phyloP scores from a whole-genome alignment of 1,140 invertebrate species.

The Bathynomus jamesi region DNA sequence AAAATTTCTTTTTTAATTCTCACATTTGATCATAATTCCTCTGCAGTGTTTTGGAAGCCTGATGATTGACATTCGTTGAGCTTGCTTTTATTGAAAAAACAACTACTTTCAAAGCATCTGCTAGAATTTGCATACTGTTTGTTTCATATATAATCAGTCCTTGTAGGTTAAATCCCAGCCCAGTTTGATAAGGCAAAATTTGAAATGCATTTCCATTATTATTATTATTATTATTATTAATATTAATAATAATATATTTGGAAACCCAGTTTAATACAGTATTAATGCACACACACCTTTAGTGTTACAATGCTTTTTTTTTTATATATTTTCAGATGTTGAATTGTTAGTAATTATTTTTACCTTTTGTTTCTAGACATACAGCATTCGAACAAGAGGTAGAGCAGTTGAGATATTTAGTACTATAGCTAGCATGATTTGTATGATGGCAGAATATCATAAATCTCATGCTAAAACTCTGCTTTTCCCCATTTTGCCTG shows the following conservation, averaged over 20 bases:
- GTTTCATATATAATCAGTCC: too few species aligned
- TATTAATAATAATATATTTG: slow-evolving; percentile 39
- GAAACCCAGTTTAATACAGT: not conserved
- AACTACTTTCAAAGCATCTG: too few species aligned
- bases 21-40: too few species aligned
- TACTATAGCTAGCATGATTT: slow-evolving; percentile 52
- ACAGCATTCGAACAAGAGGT: slow-evolving; percentile 53
- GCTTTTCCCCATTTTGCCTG: slow-evolving; percentile 58
- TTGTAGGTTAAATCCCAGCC: too few species aligned
- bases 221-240: slow-evolving; percentile 34
- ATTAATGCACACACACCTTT: not conserved
- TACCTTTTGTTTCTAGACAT: slow-evolving; percentile 48
- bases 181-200: too few species aligned
- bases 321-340: too few species aligned
- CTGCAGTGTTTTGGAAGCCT: too few species aligned
- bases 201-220: slow-evolving; percentile 2
- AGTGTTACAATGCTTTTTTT: slow-evolving; percentile 40
- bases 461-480: slow-evolving; percentile 52
- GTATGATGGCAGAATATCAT: slow-evolving; percentile 51
- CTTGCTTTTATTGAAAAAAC: too few species aligned
- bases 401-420: slow-evolving; percentile 61
- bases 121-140: too few species aligned
- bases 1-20: too few species aligned
- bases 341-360: too few species aligned
- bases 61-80: too few species aligned